These are phyloP conservation scores for Trichechus manatus DNA, from an alignment of 2,113 vertebrate genomes.

Conservation along the genomic window DNA sequence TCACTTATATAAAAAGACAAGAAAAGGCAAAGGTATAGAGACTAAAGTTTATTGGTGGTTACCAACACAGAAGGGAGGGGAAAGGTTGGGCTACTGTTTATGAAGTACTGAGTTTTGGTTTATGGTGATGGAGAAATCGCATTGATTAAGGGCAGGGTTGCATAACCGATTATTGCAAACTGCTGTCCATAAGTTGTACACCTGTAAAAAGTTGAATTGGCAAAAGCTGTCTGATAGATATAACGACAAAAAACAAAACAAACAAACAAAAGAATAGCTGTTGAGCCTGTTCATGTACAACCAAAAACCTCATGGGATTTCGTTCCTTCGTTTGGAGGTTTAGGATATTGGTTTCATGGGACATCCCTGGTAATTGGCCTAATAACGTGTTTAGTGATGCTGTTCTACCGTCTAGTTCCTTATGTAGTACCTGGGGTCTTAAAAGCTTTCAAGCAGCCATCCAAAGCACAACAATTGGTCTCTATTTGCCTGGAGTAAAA, in stretches of 20 bases:
- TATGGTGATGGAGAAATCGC: neutral
- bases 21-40: neutral
- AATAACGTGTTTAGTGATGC: neutral
- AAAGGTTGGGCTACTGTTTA: neutral
- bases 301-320: neutral
- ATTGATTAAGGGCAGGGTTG: neutral
- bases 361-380: neutral
- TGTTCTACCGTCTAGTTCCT: neutral
- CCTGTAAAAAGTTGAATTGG: neutral
- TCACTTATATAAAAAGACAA: neutral
- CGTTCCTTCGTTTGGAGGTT: neutral
- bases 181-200: neutral
- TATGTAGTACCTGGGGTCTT: neutral
- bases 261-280: neutral
- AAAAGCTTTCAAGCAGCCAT: neutral
- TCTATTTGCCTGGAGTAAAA: neutral
- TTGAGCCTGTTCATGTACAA: neutral
- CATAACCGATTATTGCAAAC: neutral
- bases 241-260: too few relatives aligned
- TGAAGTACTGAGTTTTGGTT: neutral
- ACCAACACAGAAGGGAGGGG: neutral
- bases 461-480: neutral
- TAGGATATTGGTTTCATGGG: neutral
- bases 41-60: neutral
- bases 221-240: neutral